phyloP scores from a whole-genome alignment of 2,797 vertebrate genomes.

The Acrocephalus scirpaceus region DNA sequence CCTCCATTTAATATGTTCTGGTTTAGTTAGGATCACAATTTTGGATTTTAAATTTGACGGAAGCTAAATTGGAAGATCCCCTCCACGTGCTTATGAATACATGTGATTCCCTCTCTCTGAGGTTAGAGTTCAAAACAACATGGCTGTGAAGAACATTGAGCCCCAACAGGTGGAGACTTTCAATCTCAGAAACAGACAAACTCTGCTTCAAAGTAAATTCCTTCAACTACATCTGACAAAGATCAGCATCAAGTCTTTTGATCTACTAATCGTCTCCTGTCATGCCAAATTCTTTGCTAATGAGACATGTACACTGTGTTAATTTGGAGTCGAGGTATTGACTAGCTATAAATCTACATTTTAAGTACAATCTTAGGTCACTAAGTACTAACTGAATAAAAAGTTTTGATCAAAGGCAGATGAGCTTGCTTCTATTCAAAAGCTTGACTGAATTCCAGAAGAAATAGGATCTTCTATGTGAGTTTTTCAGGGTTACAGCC shows the following conservation, averaged over 20 bases:
- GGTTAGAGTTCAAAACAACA: not conserved
- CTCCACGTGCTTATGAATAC: not conserved
- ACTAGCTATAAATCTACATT: not conserved
- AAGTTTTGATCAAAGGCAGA: not conserved
- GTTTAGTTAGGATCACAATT: not conserved
- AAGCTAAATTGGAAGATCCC: not conserved
- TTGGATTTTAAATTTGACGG: not conserved
- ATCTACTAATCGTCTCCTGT: not conserved
- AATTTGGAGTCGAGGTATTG: not conserved
- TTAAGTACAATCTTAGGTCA: not conserved
- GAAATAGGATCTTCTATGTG: not conserved
- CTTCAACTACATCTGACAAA: not conserved
- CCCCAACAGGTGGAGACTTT: not conserved
- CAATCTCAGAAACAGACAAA: not conserved
- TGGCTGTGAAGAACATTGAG: not conserved
- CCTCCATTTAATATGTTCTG: not conserved
- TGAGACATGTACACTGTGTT: not conserved
- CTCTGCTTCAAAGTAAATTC: not conserved
- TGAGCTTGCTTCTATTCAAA: not conserved
- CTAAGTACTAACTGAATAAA: not conserved
- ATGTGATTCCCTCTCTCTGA: not conserved
- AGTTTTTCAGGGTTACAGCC: not conserved
- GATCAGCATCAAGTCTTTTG: not conserved
- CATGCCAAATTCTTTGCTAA: not conserved
- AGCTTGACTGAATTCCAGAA: not conserved